Percentiles rank a stretch among this genome's conserved stretches.
phyloP scores from a whole-genome alignment of 2,888 invertebrate genomes.

The Proisotoma minuta region DNA sequence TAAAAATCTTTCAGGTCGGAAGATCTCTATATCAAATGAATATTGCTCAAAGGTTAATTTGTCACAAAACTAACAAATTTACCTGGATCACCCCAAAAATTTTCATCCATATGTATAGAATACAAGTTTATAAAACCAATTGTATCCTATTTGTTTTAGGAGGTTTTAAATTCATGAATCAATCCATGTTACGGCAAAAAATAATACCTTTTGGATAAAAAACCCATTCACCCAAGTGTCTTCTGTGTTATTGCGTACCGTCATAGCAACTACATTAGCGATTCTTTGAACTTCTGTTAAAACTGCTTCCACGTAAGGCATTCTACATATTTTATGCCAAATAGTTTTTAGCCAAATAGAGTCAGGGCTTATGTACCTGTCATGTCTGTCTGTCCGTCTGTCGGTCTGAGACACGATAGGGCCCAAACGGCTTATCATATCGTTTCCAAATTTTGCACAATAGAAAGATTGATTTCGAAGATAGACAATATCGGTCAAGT shows the following conservation, averaged over 20 bases:
- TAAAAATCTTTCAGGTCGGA: conserved; percentile 34
- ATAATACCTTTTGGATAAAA: conserved; percentile 23
- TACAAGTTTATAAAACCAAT: conserved; percentile 23
- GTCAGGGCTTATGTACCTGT: no score
- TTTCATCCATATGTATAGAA: conserved; percentile 23
- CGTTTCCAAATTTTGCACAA: no score
- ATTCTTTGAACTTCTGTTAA: conserved; percentile 29
- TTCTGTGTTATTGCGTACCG: conserved; percentile 17
- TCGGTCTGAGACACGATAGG: no score
- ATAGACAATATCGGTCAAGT: no score
- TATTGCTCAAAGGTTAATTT: background rate
- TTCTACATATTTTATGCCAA: conserved; percentile 15
- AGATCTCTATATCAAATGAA: conserved; percentile 5
- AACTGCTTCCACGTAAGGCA: conserved; percentile 34
- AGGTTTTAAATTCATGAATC: no score
- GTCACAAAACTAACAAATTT: background rate
- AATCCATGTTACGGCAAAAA: no score
- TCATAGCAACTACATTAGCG: conserved; percentile 28
- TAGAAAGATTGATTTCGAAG: no score
- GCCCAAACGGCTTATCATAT: no score
- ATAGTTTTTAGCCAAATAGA: no score
- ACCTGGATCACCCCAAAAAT: conserved; percentile 29
- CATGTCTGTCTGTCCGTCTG: no score
- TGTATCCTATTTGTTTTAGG: conserved; percentile 11
- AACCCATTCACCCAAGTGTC: conserved; percentile 13